phyloP scores from a whole-genome alignment of 2,888 invertebrate genomes.

The Lithodes maja region DNA sequence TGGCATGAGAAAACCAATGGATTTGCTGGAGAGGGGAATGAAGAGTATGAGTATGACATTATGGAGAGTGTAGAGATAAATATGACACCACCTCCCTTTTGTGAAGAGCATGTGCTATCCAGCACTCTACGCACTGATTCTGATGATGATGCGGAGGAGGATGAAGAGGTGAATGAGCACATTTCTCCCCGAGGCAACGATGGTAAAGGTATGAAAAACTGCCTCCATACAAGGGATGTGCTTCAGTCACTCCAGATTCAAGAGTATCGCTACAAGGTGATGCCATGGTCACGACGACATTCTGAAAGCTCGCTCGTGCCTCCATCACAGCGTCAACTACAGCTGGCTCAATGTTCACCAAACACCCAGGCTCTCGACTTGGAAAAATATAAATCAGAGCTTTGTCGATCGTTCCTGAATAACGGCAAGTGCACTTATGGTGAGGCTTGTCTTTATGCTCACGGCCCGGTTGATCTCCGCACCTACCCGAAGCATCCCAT shows the following conservation, averaged over 20 bases:
- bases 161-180: not conserved
- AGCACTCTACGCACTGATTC: conserved; percentile 32
- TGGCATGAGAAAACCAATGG: too few species aligned
- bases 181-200: not conserved
- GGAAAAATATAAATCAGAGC: conserved; percentile 65
- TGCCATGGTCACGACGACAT: not conserved
- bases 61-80: too few species aligned
- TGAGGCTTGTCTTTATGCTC: conserved; percentile 60
- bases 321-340: not conserved
- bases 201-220: not conserved
- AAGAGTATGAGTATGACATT: too few species aligned
- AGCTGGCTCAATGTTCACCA: conserved; percentile 5
- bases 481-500: conserved; percentile 56
- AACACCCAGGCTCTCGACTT: conserved; percentile 44
- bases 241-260: not conserved
- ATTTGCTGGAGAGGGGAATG: not conserved
- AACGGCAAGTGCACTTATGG: conserved; percentile 62
- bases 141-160: conserved; percentile 16
- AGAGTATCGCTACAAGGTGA: not conserved
- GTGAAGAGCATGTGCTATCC: not conserved
- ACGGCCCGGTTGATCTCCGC: conserved; percentile 52
- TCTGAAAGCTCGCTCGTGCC: not conserved
- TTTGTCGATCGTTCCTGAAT: conserved; percentile 65
- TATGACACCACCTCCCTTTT: not conserved
- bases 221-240: not conserved